Conservation (phyloP, 2,113 vertebrate genomes). For the Tragelaphus buxtoni region DNA sequence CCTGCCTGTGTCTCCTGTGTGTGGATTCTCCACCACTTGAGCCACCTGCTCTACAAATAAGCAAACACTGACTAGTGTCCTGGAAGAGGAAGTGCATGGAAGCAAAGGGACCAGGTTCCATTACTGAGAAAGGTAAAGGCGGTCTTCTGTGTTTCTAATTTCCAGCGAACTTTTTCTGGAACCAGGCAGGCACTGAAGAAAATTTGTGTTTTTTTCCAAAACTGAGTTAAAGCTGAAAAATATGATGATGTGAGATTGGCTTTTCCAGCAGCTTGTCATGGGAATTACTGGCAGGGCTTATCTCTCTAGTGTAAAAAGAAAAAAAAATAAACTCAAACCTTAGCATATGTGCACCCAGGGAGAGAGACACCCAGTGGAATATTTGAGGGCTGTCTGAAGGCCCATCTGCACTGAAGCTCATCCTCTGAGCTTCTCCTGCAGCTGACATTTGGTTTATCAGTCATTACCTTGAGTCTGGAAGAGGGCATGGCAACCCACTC, state of each 20-base stretch:
- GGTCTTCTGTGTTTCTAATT: background rate
- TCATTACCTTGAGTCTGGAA: background rate
- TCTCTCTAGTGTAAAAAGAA: background rate
- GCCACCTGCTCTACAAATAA: background rate
- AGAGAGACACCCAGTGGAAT: too few species aligned
- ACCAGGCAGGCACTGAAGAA: background rate
- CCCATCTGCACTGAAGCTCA: background rate
- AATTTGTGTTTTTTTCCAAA: background rate
- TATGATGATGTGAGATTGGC: background rate
- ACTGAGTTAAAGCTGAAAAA: background rate
- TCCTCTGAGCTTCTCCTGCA: background rate
- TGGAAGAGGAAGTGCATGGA: background rate
- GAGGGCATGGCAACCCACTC: too few species aligned
- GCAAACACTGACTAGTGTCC: background rate
- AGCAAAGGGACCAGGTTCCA: background rate
- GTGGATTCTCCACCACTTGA: background rate
- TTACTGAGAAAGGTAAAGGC: background rate
- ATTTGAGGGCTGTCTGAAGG: background rate
- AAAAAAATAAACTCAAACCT: background rate
- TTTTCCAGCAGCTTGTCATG: background rate
- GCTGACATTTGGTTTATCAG: background rate
- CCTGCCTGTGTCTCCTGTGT: background rate
- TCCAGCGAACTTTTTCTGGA: background rate
- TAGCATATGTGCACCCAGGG: background rate
- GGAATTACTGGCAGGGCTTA: background rate